phyloP scores from a whole-genome alignment of 2,113 vertebrate genomes.

The Carassius gibelio region DNA sequence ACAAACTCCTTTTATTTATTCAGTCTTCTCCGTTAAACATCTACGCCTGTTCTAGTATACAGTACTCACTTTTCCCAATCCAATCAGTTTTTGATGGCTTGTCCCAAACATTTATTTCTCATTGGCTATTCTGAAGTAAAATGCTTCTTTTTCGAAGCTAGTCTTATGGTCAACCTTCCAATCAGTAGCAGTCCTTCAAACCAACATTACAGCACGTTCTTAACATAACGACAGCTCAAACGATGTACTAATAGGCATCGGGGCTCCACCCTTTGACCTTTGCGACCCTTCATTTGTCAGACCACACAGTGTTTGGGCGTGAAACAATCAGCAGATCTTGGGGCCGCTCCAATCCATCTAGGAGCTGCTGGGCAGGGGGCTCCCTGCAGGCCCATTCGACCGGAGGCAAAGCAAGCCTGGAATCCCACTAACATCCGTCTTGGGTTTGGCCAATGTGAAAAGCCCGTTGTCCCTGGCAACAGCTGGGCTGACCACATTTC shows the following conservation, averaged over 20 bases:
- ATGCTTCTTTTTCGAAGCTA: not conserved
- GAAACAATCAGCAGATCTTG: conserved; percentile 50
- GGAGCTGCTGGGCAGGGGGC: conserved; percentile 44
- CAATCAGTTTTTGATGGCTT: not conserved
- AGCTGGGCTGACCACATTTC: conserved; percentile 52
- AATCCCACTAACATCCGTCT: conserved; percentile 49
- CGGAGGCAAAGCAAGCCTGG: conserved; percentile 47
- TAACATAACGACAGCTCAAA: conserved; percentile 59
- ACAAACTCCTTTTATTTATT: not conserved
- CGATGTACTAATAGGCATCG: conserved; percentile 36
- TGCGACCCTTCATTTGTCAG: conserved; percentile 72
- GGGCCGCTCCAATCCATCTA: conserved; percentile 58
- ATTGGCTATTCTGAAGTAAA: not conserved
- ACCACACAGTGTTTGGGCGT: conserved; percentile 64
- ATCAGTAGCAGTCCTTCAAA: conserved; percentile 28
- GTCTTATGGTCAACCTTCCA: not conserved
- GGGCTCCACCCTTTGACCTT: conserved; percentile 57
- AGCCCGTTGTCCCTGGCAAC: conserved; percentile 56
- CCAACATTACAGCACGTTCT: conserved; percentile 42
- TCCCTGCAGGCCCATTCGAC: conserved; percentile 45
- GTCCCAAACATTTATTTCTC: not conserved
- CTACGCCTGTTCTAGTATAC: not conserved
- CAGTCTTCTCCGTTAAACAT: not conserved
- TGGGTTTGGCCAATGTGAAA: conserved; percentile 36
- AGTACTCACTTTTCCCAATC: not conserved